These are phyloP conservation scores for Parauchenoglanis ngamensis DNA, from an alignment of 2,797 vertebrate species.

Conservation along the genomic window DNA sequence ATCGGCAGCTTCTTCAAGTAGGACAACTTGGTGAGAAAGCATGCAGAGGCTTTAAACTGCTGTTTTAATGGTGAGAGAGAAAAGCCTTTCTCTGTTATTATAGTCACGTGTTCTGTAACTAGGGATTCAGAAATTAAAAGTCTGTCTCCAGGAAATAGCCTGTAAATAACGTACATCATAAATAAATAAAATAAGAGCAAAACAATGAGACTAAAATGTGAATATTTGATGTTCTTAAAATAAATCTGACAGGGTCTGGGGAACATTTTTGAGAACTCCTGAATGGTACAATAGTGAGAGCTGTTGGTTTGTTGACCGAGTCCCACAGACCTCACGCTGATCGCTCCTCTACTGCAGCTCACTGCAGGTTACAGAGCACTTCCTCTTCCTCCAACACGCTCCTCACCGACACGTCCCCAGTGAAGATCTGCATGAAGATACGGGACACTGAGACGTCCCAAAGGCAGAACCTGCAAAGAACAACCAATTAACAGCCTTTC, in stretches of 20 bases:
- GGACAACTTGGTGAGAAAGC: constrained; percentile 48
- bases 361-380: background rate
- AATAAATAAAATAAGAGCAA: too few relatives aligned
- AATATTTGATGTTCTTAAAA: background rate
- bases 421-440: background rate
- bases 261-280: background rate
- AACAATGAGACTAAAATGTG: background rate
- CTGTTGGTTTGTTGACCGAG: background rate
- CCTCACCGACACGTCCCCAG: background rate
- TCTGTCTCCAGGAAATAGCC: background rate
- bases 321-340: background rate
- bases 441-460: background rate
- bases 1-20: constrained; percentile 42
- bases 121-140: too few relatives aligned
- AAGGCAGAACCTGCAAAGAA: background rate
- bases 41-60: constrained; percentile 32
- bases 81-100: background rate
- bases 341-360: background rate
- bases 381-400: background rate
- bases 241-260: background rate
- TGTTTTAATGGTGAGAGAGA: background rate
- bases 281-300: background rate
- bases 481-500: background rate
- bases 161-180: background rate
- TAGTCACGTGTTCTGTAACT: background rate